These are phyloP conservation scores for Spatulosminthurus flaviceps DNA, from an alignment of 2,888 invertebrate species.

Conservation along the genomic window DNA sequence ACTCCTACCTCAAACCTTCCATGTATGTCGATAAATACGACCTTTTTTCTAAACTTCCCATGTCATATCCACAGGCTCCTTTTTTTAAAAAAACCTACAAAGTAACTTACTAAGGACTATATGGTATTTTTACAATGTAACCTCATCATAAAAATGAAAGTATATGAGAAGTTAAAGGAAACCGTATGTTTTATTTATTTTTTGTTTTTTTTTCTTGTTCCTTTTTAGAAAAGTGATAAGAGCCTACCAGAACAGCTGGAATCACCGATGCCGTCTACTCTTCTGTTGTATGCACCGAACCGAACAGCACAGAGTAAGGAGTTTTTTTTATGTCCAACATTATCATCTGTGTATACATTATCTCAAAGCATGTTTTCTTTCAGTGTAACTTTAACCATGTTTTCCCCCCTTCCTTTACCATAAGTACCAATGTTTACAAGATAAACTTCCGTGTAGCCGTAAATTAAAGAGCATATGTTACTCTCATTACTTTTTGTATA, in stretches of 20 bases:
- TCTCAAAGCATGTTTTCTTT: too few relatives aligned
- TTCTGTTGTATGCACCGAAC: conserved; percentile 85
- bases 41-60: not conserved
- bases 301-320: conserved; percentile 75
- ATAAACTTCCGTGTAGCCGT: too few relatives aligned
- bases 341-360: too few relatives aligned
- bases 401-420: too few relatives aligned
- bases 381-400: too few relatives aligned
- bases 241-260: conserved; percentile 89
- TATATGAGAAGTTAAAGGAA: not conserved
- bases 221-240: conserved; percentile 79
- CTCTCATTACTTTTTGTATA: too few relatives aligned
- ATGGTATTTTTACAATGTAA: not conserved
- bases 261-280: conserved; percentile 79
- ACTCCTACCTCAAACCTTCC: not conserved
- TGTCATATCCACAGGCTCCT: not conserved
- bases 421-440: too few relatives aligned
- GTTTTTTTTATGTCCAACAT: too few relatives aligned
- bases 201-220: not conserved
- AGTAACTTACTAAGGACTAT: too few relatives aligned
- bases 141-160: not conserved
- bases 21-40: too few relatives aligned
- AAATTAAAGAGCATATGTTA: too few relatives aligned
- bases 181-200: not conserved
- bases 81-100: too few relatives aligned